phyloP scores from a whole-genome alignment of 2,797 vertebrate genomes.

The Erethizon dorsatum region DNA sequence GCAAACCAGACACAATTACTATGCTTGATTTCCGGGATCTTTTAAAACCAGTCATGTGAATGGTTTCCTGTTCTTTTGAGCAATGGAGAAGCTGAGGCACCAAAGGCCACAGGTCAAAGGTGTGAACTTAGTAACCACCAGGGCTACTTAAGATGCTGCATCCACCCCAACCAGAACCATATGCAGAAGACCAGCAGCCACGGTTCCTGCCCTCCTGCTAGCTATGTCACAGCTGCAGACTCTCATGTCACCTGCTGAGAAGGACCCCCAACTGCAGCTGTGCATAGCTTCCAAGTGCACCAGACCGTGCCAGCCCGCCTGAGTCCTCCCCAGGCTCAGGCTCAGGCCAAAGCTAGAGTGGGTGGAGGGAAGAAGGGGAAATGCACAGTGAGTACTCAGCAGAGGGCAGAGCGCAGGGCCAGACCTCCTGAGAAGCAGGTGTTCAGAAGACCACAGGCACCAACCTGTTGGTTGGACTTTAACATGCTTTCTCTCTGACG shows the following conservation, averaged over 20 bases:
- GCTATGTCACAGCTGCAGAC: neutral
- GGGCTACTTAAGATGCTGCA: neutral
- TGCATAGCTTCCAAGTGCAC: neutral
- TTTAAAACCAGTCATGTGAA: neutral
- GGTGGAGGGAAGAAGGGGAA: neutral
- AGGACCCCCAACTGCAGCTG: fast-evolving
- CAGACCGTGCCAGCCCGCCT: neutral
- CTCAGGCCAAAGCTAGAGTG: neutral
- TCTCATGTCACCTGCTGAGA: neutral
- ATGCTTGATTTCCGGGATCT: neutral
- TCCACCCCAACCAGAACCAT: neutral
- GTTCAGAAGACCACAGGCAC: neutral
- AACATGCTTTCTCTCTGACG: neutral
- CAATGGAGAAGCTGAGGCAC: neutral
- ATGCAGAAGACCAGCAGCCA: too few relatives aligned
- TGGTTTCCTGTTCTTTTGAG: neutral
- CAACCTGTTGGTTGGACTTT: neutral
- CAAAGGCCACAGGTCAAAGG: neutral
- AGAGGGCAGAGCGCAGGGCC: too few relatives aligned
- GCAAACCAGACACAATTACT: neutral
- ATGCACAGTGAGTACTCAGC: neutral
- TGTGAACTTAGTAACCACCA: neutral
- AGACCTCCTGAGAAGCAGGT: neutral
- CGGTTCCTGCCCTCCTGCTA: neutral
- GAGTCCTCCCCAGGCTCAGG: neutral